Base-by-base conservation (phyloP, 2,888 invertebrate species). In the Melangyna quadrimaculata region DNA sequence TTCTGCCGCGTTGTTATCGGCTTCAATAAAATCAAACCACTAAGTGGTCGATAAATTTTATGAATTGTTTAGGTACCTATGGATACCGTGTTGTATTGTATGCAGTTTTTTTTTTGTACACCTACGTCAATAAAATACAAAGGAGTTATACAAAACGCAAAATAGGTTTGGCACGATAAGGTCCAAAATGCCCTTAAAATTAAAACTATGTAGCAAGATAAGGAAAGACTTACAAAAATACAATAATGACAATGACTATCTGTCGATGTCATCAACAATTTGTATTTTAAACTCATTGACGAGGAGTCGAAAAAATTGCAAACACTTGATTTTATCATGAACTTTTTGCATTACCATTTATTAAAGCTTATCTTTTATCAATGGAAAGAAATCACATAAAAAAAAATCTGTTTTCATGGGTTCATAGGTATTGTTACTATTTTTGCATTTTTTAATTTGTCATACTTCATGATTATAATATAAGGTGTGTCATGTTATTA, bases 1-100 rank as follows among this genome's bases (percentile, higher is more conserved):
- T n/a, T 57, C 57, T 17, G 27, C 19, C 6, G 32, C 63, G 55
- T 27, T 69, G 80, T 75, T 63, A 63, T 63, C 63, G 80, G 10
- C 19, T 63, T 55, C 35, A 74, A 51, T 37, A 29, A 40, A 43
- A 61, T 61, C 19, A 35, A 35, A 69, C 69, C 53, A 80, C 78
- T 71, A 63, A 78, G 53, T 45, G 40, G 24, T 27, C 65, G 37
- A 63, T 59, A 45, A 55, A 71, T 45, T 12, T 35, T 14, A 35
- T 37, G 6, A 12, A 67, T 3, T 29, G 37, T 37, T 45, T 3
- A 40, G 8, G 12, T 7, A 4, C 2, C 0, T 14, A 14, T 14
- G n/a, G 17, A 17, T 35, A 32, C 55, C 8, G 19, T 19, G 12
- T 37, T 37, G 9, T 6, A 27, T 37, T 37, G 9, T 6, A 27